Evolutionary conservation across 2,113 vertebrate species (phyloP).

Genomic region (Mirza zaza): DNA sequence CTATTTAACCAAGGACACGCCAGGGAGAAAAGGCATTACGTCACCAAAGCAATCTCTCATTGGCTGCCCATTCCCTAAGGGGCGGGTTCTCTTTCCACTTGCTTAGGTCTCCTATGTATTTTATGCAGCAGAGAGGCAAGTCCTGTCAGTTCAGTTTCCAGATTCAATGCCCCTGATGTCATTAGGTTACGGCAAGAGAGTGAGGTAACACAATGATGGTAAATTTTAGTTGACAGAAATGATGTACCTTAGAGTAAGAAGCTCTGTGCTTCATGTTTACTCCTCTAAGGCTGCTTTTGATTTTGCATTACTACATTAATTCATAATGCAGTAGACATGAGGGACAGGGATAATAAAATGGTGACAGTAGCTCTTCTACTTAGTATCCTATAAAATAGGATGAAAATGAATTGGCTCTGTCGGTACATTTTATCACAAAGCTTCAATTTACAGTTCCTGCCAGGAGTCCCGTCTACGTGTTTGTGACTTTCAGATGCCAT

Average conservation of each 20-base stretch:
- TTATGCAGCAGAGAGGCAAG: background rate
- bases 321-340: conserved; percentile 25
- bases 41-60: conserved; percentile 39
- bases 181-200: background rate
- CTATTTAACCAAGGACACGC: background rate
- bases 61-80: conserved; percentile 52
- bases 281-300: background rate
- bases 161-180: conserved; percentile 34
- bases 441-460: background rate
- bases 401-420: conserved; percentile 37
- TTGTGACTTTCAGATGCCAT: background rate
- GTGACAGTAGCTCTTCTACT: background rate
- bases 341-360: background rate
- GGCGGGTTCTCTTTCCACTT: background rate
- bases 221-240: background rate
- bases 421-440: background rate
- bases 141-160: conserved; percentile 20
- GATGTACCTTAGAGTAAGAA: background rate
- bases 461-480: background rate
- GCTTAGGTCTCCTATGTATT: background rate
- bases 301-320: background rate
- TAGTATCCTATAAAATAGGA: conserved; percentile 4
- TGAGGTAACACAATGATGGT: background rate
- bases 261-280: background rate
- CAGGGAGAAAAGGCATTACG: conserved; percentile 36